Base-by-base conservation (phyloP, 2,113 vertebrate species). In the Tragulus kanchil region DNA sequence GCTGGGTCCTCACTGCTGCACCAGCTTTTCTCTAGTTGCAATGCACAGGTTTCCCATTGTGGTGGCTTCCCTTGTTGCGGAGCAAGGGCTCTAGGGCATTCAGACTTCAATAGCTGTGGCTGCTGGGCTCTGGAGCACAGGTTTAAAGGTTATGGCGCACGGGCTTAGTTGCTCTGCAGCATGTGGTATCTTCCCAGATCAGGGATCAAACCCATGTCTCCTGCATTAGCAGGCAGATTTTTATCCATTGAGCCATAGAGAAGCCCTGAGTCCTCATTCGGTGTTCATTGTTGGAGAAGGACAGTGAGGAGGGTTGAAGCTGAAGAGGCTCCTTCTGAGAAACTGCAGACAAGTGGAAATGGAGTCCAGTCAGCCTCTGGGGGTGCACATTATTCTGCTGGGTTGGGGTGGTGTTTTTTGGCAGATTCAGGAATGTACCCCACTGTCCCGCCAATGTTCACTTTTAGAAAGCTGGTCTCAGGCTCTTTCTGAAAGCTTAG, bases 391-490 rank as follows among this genome's bases (percentile, higher is more conserved):
- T 4, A 17, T 71, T 25, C 8, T 7, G 62, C 3, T 11, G n/a
- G 7, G 6, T 3, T 28, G 23, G 8, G 21, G 7, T 42, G 56
- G 31, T 19, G 6, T n/a, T 36, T 45, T 73, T 89, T 31, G 14
- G 8, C 19, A 91, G 1, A 0, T 90, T 83, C 82, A 89, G 78
- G 91, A 36, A 82, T 56, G 54, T 25, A 89, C 58, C 64, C 36
- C 16, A 48, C 52, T 86, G 23, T 62, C 56, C 82, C 36, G 3
- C 58, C 16, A 88, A 26, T 15, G 48, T 93, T 88, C 25, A 9
- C 25, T 62, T 10, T 94, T 85, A 61, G 86, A 97, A 48, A 95
- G 36, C 45, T 79, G 83, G 77, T 94, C 89, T 42, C 13, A 1
- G 36, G 0, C 61, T 50, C 52, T 75, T 65, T 78, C 62, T 50